Conservation (phyloP, 1,140 invertebrate genomes). For the Ceratosolen solmsi region DNA sequence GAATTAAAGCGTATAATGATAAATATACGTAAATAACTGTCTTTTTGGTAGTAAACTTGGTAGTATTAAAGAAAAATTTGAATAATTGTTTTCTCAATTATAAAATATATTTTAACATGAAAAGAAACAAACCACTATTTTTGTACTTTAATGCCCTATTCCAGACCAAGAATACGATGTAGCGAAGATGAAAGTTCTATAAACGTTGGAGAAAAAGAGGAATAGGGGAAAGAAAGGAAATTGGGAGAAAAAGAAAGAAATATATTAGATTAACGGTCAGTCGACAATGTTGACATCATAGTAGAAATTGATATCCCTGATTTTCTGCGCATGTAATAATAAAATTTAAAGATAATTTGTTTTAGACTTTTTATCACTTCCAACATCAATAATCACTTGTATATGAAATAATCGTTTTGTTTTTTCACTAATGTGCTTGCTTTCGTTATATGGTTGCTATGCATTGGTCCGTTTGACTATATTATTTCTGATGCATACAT, state of each 20-base stretch:
- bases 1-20: constrained; percentile 40
- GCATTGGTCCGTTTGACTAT: too few species aligned
- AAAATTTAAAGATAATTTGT: background rate
- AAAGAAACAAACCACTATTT: background rate
- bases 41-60: background rate
- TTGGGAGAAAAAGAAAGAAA: background rate
- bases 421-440: too few species aligned
- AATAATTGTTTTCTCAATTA: background rate
- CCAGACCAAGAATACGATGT: background rate
- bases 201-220: background rate
- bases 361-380: background rate
- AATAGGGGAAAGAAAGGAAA: background rate
- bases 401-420: background rate
- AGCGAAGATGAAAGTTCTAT: background rate
- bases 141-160: background rate
- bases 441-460: too few species aligned
- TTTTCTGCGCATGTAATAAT: background rate
- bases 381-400: background rate
- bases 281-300: background rate
- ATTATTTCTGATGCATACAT: too few species aligned
- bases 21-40: constrained; percentile 24
- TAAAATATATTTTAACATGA: background rate
- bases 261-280: background rate
- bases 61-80: background rate
- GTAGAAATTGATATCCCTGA: background rate